These are phyloP conservation scores for Pelmatolapia mariae DNA, from an alignment of 2,113 vertebrate genomes.

Conservation along the genomic window DNA sequence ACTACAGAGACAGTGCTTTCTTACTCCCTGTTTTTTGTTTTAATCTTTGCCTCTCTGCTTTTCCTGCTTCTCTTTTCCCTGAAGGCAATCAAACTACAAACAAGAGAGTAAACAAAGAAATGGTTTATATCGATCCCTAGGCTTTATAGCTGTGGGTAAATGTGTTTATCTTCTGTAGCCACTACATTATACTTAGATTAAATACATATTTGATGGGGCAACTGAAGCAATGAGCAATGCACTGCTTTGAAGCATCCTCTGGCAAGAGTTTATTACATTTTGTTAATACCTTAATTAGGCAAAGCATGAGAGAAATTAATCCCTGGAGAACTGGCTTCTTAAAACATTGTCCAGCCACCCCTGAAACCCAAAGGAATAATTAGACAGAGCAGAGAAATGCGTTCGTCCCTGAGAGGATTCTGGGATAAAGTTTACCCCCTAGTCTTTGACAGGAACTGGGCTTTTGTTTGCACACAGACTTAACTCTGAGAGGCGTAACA, in stretches of 20 bases:
- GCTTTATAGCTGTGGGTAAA: constrained; percentile 27
- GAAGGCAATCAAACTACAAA: constrained; percentile 24
- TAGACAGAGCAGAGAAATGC: constrained; percentile 9
- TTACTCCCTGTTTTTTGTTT: background rate
- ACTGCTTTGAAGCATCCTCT: constrained; percentile 13
- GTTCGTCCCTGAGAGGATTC: constrained; percentile 19
- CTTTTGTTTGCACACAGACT: constrained; percentile 15
- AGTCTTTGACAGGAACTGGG: background rate
- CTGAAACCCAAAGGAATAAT: constrained; percentile 45
- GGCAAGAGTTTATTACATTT: constrained; percentile 41
- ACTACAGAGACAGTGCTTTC: background rate
- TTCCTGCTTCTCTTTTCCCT: background rate
- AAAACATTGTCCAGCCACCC: constrained; percentile 43
- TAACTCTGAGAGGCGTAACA: background rate
- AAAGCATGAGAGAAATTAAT: constrained; percentile 41
- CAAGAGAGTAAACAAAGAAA: constrained; percentile 41
- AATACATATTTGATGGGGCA: constrained; percentile 38
- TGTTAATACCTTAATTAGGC: constrained; percentile 57
- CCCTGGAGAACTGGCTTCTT: constrained; percentile 23
- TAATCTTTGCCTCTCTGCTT: background rate
- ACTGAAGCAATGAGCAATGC: background rate
- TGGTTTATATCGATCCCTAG: constrained; percentile 34
- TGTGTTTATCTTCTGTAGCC: constrained; percentile 38
- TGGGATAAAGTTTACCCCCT: constrained; percentile 10
- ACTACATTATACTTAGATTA: constrained; percentile 34